phyloP scores from a whole-genome alignment of 2,113 vertebrate genomes.

The Petaurus breviceps region DNA sequence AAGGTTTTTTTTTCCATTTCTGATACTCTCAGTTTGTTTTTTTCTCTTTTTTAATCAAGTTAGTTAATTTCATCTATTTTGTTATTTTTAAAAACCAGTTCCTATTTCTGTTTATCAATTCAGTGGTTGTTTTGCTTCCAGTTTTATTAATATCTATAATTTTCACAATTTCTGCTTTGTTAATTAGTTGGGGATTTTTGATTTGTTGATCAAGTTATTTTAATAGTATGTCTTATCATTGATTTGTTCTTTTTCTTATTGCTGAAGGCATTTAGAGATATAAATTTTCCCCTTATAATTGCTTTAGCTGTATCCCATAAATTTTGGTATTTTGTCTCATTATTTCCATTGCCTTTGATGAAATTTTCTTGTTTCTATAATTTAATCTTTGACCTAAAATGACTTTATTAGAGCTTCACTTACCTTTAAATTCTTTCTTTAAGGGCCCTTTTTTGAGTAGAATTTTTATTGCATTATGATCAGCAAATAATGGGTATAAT shows the following conservation, averaged over 20 bases:
- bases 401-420: not conserved
- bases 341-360: not conserved
- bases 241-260: not conserved
- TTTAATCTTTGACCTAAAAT: not conserved
- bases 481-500: not conserved
- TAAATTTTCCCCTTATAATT: not conserved
- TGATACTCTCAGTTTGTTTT: not conserved
- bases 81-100: not conserved
- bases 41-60: too few relatives aligned
- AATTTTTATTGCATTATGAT: not conserved
- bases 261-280: not conserved
- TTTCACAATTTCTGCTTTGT: not conserved
- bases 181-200: not conserved
- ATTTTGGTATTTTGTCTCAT: not conserved
- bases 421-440: not conserved
- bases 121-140: not conserved
- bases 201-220: not conserved
- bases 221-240: not conserved
- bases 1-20: not conserved
- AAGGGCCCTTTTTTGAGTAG: not conserved
- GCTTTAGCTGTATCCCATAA: not conserved
- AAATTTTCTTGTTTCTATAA: not conserved
- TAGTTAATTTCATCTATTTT: not conserved
- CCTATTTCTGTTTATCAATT: not conserved
- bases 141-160: not conserved